These are phyloP conservation scores for Myoxocephalus aenaeus DNA, from an alignment of 2,797 vertebrate species.

Conservation along the genomic window DNA sequence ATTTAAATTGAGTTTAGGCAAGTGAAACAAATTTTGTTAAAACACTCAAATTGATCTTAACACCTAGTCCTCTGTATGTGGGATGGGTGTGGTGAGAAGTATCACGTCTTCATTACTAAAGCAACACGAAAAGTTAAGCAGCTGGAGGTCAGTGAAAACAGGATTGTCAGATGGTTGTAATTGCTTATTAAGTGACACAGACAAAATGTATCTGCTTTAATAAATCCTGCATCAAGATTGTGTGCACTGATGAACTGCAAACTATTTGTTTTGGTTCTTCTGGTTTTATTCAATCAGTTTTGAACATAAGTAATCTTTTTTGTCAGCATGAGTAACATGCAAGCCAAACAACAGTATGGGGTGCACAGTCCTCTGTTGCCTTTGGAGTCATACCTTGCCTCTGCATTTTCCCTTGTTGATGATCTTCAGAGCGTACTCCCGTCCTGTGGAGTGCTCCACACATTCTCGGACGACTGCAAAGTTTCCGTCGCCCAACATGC, in stretches of 20 bases:
- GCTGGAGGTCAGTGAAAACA: neutral
- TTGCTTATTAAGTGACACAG: neutral
- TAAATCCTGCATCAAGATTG: neutral
- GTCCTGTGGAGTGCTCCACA: conserved; percentile 93
- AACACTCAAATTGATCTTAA: neutral
- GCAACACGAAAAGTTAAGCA: neutral
- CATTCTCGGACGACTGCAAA: conserved; percentile 97
- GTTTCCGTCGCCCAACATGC: conserved; percentile 97
- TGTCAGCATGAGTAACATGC: neutral
- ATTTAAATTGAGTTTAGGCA: neutral
- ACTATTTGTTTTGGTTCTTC: too few relatives aligned
- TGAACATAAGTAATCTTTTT: neutral
- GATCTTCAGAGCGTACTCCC: conserved; percentile 97
- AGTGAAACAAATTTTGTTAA: neutral
- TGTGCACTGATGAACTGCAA: neutral
- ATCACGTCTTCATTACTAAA: neutral
- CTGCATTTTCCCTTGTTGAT: conserved; percentile 99
- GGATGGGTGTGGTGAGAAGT: neutral
- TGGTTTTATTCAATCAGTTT: neutral
- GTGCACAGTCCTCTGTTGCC: neutral
- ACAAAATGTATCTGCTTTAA: neutral
- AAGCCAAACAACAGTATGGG: neutral
- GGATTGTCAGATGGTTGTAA: neutral
- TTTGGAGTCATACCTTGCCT: conserved; percentile 88
- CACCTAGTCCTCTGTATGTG: neutral